phyloP scores from a whole-genome alignment of 2,888 invertebrate genomes.

The Desoria tigrina region DNA sequence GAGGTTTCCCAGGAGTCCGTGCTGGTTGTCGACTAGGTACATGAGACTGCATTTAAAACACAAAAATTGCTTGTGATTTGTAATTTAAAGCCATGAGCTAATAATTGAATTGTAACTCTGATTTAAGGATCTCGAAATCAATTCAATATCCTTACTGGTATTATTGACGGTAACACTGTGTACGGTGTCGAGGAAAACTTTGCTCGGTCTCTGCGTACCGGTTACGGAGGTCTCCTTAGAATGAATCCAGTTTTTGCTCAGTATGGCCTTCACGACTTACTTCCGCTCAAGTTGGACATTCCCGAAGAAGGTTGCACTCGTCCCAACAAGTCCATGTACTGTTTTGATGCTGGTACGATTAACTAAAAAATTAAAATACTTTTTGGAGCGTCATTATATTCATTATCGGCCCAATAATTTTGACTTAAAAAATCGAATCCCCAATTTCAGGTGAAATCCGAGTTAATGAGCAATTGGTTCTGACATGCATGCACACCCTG shows the following conservation, averaged over 20 bases:
- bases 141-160: constrained; percentile 83
- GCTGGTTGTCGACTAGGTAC: constrained; percentile 83
- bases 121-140: constrained; percentile 74
- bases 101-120: constrained; percentile 1
- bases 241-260: constrained; percentile 88
- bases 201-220: constrained; percentile 76
- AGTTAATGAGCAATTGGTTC: constrained; percentile 85
- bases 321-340: constrained; percentile 84
- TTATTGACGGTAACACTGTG: constrained; percentile 84
- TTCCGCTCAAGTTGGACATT: constrained; percentile 83
- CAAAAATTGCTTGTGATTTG: neutral
- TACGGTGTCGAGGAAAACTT: constrained; percentile 83
- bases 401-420: constrained; percentile 25
- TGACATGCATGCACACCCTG: constrained; percentile 87
- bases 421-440: too few species aligned
- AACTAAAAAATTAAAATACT: neutral
- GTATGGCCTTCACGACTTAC: constrained; percentile 81
- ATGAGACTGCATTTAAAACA: neutral
- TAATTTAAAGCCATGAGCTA: neutral
- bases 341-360: constrained; percentile 79
- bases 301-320: constrained; percentile 91
- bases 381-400: neutral
- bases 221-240: constrained; percentile 76
- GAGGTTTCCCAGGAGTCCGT: constrained; percentile 81
- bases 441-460: constrained; percentile 75